These are phyloP conservation scores for Danaus melanippus DNA, from an alignment of 1,140 invertebrate genomes.

Conservation along the genomic window DNA sequence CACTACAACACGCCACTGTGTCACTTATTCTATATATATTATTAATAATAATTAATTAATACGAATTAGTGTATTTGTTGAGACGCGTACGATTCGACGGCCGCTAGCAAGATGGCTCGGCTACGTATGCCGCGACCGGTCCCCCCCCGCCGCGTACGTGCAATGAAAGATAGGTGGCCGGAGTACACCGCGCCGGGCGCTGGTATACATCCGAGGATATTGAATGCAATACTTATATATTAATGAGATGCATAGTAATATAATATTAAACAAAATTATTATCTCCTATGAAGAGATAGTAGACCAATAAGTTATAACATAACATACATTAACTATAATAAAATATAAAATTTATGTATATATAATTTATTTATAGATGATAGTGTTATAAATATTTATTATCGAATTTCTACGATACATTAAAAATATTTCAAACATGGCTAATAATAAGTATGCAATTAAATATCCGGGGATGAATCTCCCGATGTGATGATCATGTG, in stretches of 20 bases:
- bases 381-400: too few relatives aligned
- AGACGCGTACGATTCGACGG: constrained; percentile 64
- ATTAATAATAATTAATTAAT: constrained; percentile 62
- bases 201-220: constrained; percentile 43
- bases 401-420: too few relatives aligned
- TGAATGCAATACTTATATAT: background rate
- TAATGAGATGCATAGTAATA: too few relatives aligned
- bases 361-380: too few relatives aligned
- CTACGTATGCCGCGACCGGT: constrained; percentile 44
- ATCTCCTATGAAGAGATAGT: too few relatives aligned
- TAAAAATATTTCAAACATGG: background rate
- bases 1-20: constrained; percentile 33
- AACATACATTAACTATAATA: too few relatives aligned
- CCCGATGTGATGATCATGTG: constrained; percentile 24
- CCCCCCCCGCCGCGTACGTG: constrained; percentile 63
- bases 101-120: constrained; percentile 68
- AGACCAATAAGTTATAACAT: too few relatives aligned
- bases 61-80: constrained; percentile 56
- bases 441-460: background rate
- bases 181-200: constrained; percentile 35
- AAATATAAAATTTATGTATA: too few relatives aligned
- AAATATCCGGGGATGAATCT: constrained; percentile 38
- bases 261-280: too few relatives aligned
- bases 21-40: constrained; percentile 31
- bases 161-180: constrained; percentile 69